phyloP scores from a whole-genome alignment of 2,888 invertebrate species.

The Cheilosia variabilis region DNA sequence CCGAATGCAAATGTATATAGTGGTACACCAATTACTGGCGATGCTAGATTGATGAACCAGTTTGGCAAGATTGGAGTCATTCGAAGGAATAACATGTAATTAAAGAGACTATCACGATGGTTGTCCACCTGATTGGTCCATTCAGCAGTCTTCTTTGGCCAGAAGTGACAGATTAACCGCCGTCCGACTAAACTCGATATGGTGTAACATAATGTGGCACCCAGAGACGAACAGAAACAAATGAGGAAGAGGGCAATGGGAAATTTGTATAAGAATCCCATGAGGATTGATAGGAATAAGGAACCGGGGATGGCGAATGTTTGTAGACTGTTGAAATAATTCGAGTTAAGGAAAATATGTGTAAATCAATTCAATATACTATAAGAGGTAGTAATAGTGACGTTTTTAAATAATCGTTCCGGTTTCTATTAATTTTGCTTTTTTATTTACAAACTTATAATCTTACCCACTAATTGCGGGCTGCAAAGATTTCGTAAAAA shows the following conservation, averaged over 20 bases:
- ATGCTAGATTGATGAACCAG: conserved; percentile 95
- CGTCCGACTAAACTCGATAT: conserved; percentile 96
- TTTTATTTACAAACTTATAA: no score
- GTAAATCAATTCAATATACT: background rate
- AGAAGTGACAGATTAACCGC: conserved; percentile 92
- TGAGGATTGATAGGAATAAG: conserved; percentile 97
- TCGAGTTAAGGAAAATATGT: conserved; percentile 80
- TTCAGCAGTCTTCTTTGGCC: conserved; percentile 92
- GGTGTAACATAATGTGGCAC: conserved; percentile 97
- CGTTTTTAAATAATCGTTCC: no score
- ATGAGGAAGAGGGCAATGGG: conserved; percentile 93
- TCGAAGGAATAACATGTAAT: conserved; percentile 98
- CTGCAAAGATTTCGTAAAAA: no score
- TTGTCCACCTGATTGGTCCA: conserved; percentile 94
- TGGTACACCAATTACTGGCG: conserved; percentile 98
- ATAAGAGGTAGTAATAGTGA: background rate
- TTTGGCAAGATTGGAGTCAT: conserved; percentile 99
- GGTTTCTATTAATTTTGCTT: no score
- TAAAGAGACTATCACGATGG: conserved; percentile 94
- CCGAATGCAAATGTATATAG: conserved; percentile 96
- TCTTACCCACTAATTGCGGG: no score
- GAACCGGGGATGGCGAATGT: conserved; percentile 99
- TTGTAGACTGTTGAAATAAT: conserved; percentile 89
- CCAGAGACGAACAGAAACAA: conserved; percentile 97
- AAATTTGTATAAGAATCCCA: conserved; percentile 98